Conservation (phyloP, 2,888 invertebrate species). For the Odontocolon sp. region DNA sequence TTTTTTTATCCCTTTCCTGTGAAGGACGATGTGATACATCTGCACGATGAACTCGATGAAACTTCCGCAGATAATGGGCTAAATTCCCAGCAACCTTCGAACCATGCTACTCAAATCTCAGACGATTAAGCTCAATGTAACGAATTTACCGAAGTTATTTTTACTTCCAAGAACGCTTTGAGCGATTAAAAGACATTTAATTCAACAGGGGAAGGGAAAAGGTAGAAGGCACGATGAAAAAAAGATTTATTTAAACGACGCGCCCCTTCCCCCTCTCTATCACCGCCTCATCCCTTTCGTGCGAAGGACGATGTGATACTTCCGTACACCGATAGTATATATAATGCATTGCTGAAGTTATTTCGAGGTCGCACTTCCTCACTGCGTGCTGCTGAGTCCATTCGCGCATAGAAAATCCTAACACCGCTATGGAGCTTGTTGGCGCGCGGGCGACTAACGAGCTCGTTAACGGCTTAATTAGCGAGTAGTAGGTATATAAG, state of each 20-base stretch:
- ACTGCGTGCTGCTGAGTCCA: conserved; percentile 16
- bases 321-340: conserved; percentile 4
- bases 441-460: conserved; percentile 51
- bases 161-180: no score
- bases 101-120: no score
- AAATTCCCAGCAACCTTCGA: no score
- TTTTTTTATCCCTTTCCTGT: conserved; percentile 3
- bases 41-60: neutral
- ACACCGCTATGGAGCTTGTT: conserved; percentile 34
- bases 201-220: no score
- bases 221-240: no score
- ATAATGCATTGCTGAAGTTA: neutral
- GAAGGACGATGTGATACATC: conserved; percentile 7
- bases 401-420: conserved; percentile 36
- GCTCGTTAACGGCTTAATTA: conserved; percentile 63
- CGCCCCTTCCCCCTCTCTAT: no score
- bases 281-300: neutral
- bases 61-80: no score
- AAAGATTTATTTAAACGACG: no score
- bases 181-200: no score
- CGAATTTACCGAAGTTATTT: no score
- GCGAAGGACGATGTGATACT: conserved; percentile 10
- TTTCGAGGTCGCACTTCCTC: conserved; percentile 34
- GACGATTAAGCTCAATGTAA: no score
- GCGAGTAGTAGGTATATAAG: conserved; percentile 27